A percentile compares a stretch with the other conserved stretches of the same genome.
Conservation (phyloP, 1,140 invertebrate species). For the Drosophila tsacasi region DNA sequence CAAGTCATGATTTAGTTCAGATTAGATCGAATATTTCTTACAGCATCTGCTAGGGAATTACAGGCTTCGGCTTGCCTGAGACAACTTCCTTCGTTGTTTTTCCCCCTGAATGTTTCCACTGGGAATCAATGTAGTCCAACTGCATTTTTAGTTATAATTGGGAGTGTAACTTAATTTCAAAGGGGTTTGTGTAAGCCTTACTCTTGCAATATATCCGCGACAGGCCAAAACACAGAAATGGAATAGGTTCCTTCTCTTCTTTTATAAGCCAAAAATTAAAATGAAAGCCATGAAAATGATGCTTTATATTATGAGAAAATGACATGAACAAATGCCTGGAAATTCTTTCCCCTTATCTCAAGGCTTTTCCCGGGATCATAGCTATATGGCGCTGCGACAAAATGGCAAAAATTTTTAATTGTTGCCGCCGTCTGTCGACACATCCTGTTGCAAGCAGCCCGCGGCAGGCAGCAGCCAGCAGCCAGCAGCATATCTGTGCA, state of each 20-base stretch:
- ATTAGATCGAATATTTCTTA: not conserved
- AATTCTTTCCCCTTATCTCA: not conserved
- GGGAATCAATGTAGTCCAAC: not conserved
- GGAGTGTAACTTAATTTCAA: not conserved
- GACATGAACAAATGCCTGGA: not conserved
- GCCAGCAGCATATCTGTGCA: constrained; percentile 21
- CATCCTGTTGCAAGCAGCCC: constrained; percentile 15
- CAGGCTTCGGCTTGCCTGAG: too few relatives aligned
- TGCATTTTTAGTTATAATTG: constrained; percentile 1
- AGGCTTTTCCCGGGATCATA: not conserved
- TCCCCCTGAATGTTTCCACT: not conserved
- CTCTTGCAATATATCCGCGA: not conserved
- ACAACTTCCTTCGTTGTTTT: not conserved
- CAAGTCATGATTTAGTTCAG: not conserved
- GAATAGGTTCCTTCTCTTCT: not conserved
- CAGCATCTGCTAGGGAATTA: not conserved
- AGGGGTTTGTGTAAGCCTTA: not conserved
- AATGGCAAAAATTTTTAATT: constrained; percentile 55
- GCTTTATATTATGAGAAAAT: not conserved
- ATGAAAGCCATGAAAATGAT: not conserved
- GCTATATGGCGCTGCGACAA: constrained; percentile 14
- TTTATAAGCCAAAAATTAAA: too few relatives aligned
- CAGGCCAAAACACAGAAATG: not conserved
- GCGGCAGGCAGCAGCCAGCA: constrained; percentile 15
- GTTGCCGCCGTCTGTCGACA: constrained; percentile 25